phyloP scores from a whole-genome alignment of 1,140 invertebrate genomes.

The Drosophila orena region DNA sequence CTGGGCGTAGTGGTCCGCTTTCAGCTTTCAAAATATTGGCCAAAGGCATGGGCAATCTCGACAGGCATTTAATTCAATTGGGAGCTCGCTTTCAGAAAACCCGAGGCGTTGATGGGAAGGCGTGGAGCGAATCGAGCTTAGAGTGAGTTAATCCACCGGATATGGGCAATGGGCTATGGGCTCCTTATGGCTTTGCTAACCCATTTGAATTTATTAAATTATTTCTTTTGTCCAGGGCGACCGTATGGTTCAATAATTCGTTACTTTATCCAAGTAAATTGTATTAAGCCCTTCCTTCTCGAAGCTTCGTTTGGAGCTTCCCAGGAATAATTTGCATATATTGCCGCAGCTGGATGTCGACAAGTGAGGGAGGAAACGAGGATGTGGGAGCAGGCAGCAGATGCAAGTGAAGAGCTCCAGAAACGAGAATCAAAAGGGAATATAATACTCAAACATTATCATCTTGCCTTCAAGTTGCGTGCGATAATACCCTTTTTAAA shows the following conservation, averaged over 20 bases:
- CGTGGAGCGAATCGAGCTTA: slow-evolving; percentile 1
- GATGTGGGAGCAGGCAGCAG: slow-evolving; percentile 31
- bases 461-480: neutral
- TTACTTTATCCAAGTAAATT: slow-evolving; percentile 24
- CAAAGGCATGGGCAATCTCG: slow-evolving; percentile 18
- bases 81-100: slow-evolving; percentile 7
- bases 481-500: slow-evolving; percentile 15
- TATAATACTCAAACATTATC: slow-evolving; percentile 29
- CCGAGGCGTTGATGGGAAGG: slow-evolving; percentile 4
- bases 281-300: slow-evolving; percentile 19
- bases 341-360: slow-evolving; percentile 33
- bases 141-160: slow-evolving; percentile 19
- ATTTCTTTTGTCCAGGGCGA: slow-evolving; percentile 4
- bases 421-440: slow-evolving; percentile 33
- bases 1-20: neutral
- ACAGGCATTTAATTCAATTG: slow-evolving; percentile 40
- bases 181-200: neutral
- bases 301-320: slow-evolving; percentile 12
- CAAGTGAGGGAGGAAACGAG: slow-evolving; percentile 9
- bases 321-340: slow-evolving; percentile 46
- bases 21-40: slow-evolving; percentile 30
- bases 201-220: slow-evolving; percentile 36
- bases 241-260: slow-evolving; percentile 38
- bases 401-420: slow-evolving; percentile 24
- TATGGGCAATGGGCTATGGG: too few relatives aligned